Percentiles rank a stretch among this genome's conserved stretches.
Evolutionary conservation across 2,888 invertebrate genomes (phyloP).

Genomic region (Orthosia gracilis): DNA sequence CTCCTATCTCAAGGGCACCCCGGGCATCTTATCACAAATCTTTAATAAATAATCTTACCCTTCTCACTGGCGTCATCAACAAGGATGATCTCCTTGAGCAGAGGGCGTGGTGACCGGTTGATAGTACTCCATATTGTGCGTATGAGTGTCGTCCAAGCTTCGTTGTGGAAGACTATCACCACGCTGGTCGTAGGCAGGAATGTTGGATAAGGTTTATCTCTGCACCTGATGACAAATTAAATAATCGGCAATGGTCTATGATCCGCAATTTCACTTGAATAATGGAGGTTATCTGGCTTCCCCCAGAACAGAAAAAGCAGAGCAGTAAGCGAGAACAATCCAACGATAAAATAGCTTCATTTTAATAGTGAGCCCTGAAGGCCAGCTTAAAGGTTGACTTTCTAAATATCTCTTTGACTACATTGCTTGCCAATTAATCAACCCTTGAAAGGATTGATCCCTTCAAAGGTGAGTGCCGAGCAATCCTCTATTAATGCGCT

Average conservation of each 20-base stretch:
- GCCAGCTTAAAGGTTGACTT: background rate
- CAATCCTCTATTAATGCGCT: background rate
- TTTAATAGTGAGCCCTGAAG: background rate
- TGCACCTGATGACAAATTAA: slow-evolving; percentile 91
- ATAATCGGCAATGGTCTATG: background rate
- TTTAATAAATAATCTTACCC: slow-evolving; percentile 88
- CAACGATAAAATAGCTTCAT: background rate
- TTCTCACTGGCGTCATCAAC: slow-evolving; percentile 99
- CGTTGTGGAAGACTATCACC: slow-evolving; percentile 99
- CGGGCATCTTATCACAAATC: background rate
- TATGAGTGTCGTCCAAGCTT: slow-evolving; percentile 99
- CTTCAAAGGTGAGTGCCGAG: background rate
- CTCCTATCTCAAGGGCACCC: background rate
- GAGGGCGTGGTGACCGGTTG: slow-evolving; percentile 96
- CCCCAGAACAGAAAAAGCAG: background rate
- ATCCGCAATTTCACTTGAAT: background rate
- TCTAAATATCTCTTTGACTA: background rate
- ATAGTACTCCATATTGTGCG: slow-evolving; percentile 99
- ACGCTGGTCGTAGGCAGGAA: slow-evolving; percentile 98
- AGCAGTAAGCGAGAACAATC: background rate
- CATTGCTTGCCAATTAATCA: background rate
- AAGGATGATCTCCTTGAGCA: slow-evolving; percentile 98
- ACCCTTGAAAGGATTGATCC: background rate
- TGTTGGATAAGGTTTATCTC: slow-evolving; percentile 94
- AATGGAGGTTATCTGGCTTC: background rate